These are phyloP conservation scores for Apotomis capreana DNA, from an alignment of 2,888 invertebrate genomes.

Conservation along the genomic window DNA sequence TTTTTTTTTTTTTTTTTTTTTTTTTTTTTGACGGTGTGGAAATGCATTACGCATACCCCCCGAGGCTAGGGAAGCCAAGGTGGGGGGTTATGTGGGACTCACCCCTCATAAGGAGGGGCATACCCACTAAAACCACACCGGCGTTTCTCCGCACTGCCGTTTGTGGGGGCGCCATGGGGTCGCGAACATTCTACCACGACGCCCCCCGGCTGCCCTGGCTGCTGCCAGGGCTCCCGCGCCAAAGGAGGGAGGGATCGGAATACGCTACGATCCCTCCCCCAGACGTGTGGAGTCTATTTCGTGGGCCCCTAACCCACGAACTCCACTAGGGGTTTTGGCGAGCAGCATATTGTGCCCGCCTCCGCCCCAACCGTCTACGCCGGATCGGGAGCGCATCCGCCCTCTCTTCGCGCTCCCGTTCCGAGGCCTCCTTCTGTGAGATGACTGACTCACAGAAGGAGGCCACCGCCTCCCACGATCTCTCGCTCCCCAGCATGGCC, in stretches of 20 bases:
- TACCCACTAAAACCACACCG: not conserved
- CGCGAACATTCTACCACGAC: not conserved
- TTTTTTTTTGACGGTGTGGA: not conserved
- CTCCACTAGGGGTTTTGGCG: not conserved
- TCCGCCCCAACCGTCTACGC: not conserved
- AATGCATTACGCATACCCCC: not conserved
- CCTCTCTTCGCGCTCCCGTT: no score
- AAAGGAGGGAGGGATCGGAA: not conserved
- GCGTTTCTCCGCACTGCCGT: not conserved
- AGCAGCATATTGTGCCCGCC: not conserved
- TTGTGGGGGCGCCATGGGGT: not conserved
- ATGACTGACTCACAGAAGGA: no score
- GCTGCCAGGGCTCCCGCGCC: not conserved
- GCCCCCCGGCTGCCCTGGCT: not conserved
- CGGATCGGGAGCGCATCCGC: no score
- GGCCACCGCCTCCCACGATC: no score
- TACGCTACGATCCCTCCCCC: no score
- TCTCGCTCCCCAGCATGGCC: no score
- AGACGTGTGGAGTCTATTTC: no score
- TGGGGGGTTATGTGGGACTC: not conserved
- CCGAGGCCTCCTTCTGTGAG: no score
- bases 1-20: slow-evolving; percentile 34
- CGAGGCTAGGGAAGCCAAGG: not conserved
- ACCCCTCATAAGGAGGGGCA: not conserved
- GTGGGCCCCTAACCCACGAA: not conserved